phyloP scores from a whole-genome alignment of 2,797 vertebrate species.

The Alouatta caraya region DNA sequence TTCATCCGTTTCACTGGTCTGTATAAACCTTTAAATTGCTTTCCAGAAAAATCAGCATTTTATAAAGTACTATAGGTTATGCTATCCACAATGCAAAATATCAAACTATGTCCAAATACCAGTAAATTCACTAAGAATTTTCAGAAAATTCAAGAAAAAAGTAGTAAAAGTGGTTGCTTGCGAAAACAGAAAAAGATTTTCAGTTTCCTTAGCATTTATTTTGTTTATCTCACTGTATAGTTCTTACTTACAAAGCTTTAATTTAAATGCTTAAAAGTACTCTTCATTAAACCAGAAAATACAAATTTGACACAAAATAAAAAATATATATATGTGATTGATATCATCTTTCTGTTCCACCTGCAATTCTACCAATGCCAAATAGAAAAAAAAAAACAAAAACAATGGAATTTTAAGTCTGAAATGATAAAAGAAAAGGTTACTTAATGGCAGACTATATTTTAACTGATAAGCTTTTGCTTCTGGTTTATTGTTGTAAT shows the following conservation, averaged over 20 bases:
- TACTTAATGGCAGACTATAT: constrained; percentile 68
- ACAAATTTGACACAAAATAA: not conserved
- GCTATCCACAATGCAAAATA: not conserved
- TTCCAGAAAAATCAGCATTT: not conserved
- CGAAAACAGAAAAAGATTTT: not conserved
- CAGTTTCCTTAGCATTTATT: not conserved
- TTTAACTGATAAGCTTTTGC: constrained; percentile 74
- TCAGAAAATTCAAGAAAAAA: not conserved
- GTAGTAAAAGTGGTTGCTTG: not conserved
- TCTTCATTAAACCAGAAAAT: not conserved
- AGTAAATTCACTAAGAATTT: not conserved
- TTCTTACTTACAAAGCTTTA: not conserved
- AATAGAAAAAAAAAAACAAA: constrained; percentile 54
- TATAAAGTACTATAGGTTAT: not conserved
- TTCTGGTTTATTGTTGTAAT: constrained; percentile 78
- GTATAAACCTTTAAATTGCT: not conserved
- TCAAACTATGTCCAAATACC: not conserved
- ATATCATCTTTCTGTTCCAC: constrained; percentile 56
- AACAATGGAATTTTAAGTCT: constrained; percentile 49
- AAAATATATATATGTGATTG: constrained; percentile 35
- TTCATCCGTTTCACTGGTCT: not conserved
- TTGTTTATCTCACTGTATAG: not conserved
- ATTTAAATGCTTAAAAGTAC: not conserved
- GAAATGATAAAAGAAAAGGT: constrained; percentile 65
- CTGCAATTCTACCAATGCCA: constrained; percentile 50